Evolutionary conservation across 2,797 vertebrate genomes (phyloP), one percentile per base, ranked within the genome.

Genomic region (Semotilus atromaculatus): DNA sequence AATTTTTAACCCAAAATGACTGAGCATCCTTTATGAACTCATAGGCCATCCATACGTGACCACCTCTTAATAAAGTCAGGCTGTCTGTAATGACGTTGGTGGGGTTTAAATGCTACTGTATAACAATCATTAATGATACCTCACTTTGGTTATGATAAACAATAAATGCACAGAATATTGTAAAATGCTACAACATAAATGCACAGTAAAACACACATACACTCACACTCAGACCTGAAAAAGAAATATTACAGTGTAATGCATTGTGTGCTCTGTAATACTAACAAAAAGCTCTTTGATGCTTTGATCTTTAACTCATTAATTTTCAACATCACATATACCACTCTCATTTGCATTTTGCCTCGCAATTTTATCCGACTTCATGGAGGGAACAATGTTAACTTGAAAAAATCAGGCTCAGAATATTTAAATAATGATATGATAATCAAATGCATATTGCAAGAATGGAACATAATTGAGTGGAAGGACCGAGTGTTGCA

Each of bases 281-380:
- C 43, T 62, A 73, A 85, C 45, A 67, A 71, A 76, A 85, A 81
- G 66, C 58, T 87, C 73, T 78, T 84, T 77, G 78, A 85, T 85
- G 58, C 82, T 87, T 73, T 51, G 80, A 77, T 88, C 86, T 88
- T 91, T 92, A 90, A 85, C 87, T 80, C 80, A 88, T 89, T 58
- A 73, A 79, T 82, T 53, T 88, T 85, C 80, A 85, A 38, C 67
- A 75, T 75, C 82, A 82, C 60, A 68, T 53, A 68, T 82, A 72
- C 31, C 36, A 67, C 62, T 67, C 81, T 68, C 58, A 82, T 85
- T 73, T 85, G 79, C 82, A 88, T 82, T 85, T 82, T 48, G 48
- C 80, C 70, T 62, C 55, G 70, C 66, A 75, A 40, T 88, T 60
- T 10, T 73, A 71, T 68, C 62, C 6, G 19, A 81, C 74, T 70